Conservation (phyloP, 2,113 vertebrate genomes). For the Scortum barcoo region DNA sequence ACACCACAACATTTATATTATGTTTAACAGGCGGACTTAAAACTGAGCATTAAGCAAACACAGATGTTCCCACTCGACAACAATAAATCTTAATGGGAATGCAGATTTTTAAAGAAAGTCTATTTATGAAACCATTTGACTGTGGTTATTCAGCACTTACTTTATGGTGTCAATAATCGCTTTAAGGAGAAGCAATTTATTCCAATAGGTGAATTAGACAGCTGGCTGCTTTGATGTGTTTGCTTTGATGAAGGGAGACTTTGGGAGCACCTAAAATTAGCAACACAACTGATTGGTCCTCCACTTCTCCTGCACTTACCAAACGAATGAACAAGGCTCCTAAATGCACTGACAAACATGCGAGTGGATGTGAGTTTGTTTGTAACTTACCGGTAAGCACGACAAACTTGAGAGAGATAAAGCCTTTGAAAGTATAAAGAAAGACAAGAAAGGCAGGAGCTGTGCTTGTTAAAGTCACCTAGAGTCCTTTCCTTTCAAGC, state of each 20-base stretch:
- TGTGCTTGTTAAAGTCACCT: neutral
- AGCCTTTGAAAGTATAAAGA: neutral
- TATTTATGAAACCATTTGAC: constrained; percentile 15
- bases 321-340: constrained; percentile 21
- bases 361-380: too few species aligned
- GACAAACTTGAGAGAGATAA: neutral
- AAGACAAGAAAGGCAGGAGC: neutral
- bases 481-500: neutral
- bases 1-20: neutral
- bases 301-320: neutral
- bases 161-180: constrained; percentile 10
- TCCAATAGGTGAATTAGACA: constrained; percentile 46
- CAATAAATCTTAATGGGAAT: constrained; percentile 4
- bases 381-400: neutral
- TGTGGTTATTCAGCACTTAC: constrained; percentile 4
- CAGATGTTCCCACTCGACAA: constrained; percentile 20
- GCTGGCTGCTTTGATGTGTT: constrained; percentile 39
- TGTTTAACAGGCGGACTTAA: constrained; percentile 23
- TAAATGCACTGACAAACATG: neutral
- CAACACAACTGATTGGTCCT: constrained; percentile 18
- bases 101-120: constrained; percentile 24
- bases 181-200: constrained; percentile 13
- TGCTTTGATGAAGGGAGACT: constrained; percentile 38
- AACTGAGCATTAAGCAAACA: constrained; percentile 11
- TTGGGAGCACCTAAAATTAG: constrained; percentile 30